Base-by-base conservation (phyloP, 2,797 vertebrate genomes). In the Urophycis tenuis region DNA sequence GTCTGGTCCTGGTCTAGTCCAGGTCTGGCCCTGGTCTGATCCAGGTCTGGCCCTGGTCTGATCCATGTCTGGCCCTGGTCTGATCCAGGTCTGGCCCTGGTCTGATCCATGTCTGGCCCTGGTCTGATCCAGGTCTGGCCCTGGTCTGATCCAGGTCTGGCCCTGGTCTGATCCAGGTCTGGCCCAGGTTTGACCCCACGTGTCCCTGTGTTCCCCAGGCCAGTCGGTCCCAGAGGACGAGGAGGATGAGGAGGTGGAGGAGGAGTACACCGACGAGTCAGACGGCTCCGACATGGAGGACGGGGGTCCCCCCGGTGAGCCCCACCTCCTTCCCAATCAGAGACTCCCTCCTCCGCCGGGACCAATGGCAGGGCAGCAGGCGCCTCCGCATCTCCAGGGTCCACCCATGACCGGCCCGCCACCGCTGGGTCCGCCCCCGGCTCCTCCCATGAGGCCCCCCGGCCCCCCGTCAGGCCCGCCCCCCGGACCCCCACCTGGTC, bases 401-500 rank as follows among this genome's bases (percentile, higher is more conserved):
- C 96, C 95, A 74, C 96, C 96, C 17, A 96, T 98, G 93, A 90
- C 95, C 17, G 97, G 96, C 17, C 97, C 96, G 6, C 97, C 97
- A 30, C 97, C 96, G 0, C 91, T 99, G 71, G 97, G 96, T 22
- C 98, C 96, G 1, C 98, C 96, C 12, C 97, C 95, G 1, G 96
- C 94, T 79, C 97, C 97, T 83, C 97, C 96, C 0, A 93, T 99
- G 90, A 93, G 97, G 77, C 97, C 97, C 6, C 97, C 97, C 25
- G 97, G 97, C 17, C 97, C 98, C 30, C 98, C 96, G 0, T 96
- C 97, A 0, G 96, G 96, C 64, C 95, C 94, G 22, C 98, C 97
- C 75, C 98, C 98, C 25, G 98, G 96, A 0, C 97, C 98, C 36
- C 97, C 98, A 39, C 97, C 97, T 84, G 98, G 98, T 96, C 70